Percentiles rank a stretch among this genome's conserved stretches.
Conservation (phyloP, 2,797 vertebrate species). For the Champsocephalus esox region DNA sequence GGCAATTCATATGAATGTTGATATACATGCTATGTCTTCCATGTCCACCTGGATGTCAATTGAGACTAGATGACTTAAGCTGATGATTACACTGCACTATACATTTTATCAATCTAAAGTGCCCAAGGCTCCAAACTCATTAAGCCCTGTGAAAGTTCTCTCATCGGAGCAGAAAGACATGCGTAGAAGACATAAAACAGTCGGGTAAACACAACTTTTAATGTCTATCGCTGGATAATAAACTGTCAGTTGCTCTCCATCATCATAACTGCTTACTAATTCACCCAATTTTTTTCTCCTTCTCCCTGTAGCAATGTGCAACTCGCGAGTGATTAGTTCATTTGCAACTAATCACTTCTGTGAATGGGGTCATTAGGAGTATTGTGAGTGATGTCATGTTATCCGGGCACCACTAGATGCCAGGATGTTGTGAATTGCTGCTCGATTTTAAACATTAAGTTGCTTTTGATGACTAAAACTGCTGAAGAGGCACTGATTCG, state of each 20-base stretch:
- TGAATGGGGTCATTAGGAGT: conserved; percentile 72
- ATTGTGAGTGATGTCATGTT: conserved; percentile 75
- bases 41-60: conserved; percentile 13
- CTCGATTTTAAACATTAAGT: conserved; percentile 57
- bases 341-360: conserved; percentile 73
- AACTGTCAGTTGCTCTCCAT: conserved; percentile 78
- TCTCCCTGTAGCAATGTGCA: conserved; percentile 58
- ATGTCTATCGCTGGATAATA: conserved; percentile 75
- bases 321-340: conserved; percentile 74
- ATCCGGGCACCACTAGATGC: conserved; percentile 47
- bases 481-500: conserved; percentile 53
- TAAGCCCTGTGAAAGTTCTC: conserved; percentile 69
- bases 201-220: conserved; percentile 80
- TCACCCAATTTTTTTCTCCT: conserved; percentile 52
- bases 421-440: conserved; percentile 48
- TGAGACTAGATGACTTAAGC: conserved; percentile 41
- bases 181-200: conserved; percentile 76
- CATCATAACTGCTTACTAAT: conserved; percentile 81
- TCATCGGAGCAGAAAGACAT: conserved; percentile 73
- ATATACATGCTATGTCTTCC: neutral
- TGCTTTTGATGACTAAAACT: conserved; percentile 49
- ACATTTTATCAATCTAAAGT: conserved; percentile 68
- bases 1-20: too few species aligned
- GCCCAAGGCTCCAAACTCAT: conserved; percentile 72
- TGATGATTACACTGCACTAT: conserved; percentile 42